Evolutionary conservation across 2,797 vertebrate species (phyloP), one percentile per base, ranked within the genome.

Genomic region (Merluccius polli): DNA sequence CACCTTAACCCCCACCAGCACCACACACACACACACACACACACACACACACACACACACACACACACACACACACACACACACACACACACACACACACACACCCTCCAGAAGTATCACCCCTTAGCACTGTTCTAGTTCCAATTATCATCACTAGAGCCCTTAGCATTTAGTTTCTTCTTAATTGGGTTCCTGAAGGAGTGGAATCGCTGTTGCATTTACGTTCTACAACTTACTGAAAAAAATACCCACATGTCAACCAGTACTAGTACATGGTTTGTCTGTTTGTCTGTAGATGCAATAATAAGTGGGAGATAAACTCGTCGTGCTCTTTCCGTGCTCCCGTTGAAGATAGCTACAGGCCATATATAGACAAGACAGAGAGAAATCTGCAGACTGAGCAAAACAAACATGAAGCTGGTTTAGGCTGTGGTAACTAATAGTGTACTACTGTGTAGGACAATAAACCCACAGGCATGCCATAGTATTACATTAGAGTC

Each of bases 91-190:
- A 12, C 36, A 38, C 36, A 38, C 36, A 12, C 36, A 38, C 10
- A 6, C 76, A 80, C 78, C 33, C 27, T 68, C 21, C 5, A 73
- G 69, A 24, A 83, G 75, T 77, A 73, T 65, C 75, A 80, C 77
- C 86, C 82, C 41, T 67, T 72, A 89, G 88, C 84, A 81, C 83
- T 82, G 82, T 84, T 83, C 87, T 84, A 77, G 76, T 85, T 87
- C 80, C 78, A 79, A 77, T 89, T 85, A 73, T 78, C 84, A 80
- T 87, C 83, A 85, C 59, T 81, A 70, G 72, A 68, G 67, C 73
- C 21, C 4, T 70, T 70, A 29, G 15, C 18, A 9, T 82, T 72
- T 80, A 75, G 78, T 75, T 33, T 27, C 30, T 12, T 31, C 44
- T 70, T 69, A 73, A 78, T 74, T 24, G 24, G 48, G 52, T 15